These are phyloP conservation scores for Hydractinia echinata DNA, from an alignment of 30 jellyfish, hydroid and myxozoan species.

Conservation along the genomic window DNA sequence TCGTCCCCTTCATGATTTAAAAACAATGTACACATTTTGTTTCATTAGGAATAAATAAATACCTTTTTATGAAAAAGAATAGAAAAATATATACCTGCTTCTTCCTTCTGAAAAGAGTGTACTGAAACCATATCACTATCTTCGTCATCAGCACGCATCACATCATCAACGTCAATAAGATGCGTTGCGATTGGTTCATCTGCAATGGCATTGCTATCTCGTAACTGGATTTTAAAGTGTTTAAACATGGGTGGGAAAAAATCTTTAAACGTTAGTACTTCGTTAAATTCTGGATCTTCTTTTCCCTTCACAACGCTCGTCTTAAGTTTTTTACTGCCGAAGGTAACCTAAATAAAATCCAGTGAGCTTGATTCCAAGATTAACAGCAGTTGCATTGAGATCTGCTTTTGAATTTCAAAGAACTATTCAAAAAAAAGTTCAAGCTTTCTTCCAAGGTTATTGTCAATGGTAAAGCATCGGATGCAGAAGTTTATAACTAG, in stretches of 20 bases:
- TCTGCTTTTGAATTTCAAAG: too few relatives aligned
- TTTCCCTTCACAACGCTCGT: slow-evolving; percentile 11
- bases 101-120: neutral
- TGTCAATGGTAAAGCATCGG: too few relatives aligned
- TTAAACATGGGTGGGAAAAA: slow-evolving; percentile 29
- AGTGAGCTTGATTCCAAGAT: too few relatives aligned
- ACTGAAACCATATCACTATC: neutral
- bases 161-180: slow-evolving; percentile 5
- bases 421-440: too few relatives aligned
- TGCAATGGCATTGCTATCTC: neutral
- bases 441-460: too few relatives aligned
- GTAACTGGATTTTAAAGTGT: neutral
- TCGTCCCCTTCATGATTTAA: too few relatives aligned
- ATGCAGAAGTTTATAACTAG: too few relatives aligned
- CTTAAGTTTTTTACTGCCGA: slow-evolving; percentile 9
- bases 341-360: slow-evolving; percentile 9
- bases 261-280: slow-evolving; percentile 2
- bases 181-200: slow-evolving; percentile 30
- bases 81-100: neutral
- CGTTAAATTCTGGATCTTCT: slow-evolving; percentile 21
- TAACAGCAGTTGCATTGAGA: too few relatives aligned
- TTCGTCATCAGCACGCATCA: slow-evolving; percentile 15
- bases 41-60: neutral
- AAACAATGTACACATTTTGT: too few relatives aligned
- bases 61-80: too few relatives aligned